Evolutionary conservation across 2,888 invertebrate species (phyloP), one percentile per base, ranked within the genome.

Genomic region (Sarcophaga variegata): DNA sequence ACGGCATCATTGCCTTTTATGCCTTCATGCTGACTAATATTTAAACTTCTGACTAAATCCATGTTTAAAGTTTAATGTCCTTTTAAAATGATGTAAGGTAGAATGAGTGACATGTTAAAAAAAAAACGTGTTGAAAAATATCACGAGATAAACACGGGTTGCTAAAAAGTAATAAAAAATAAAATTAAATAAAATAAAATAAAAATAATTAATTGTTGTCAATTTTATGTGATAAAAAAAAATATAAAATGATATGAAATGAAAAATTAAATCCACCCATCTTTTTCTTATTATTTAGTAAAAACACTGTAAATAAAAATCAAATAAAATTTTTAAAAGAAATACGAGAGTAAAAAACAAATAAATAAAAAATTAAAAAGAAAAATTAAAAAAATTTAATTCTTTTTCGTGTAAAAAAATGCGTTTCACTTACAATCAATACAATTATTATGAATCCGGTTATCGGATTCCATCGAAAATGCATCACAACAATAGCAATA

Each of bases 371-470:
- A 79, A 66, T 72, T 37, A 64, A 17, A 27, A 70, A 83, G 22
- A 22, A 22, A 22, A 22, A 22, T 22, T 54, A 82, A 75, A 76
- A 49, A 54, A 72, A 70, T 54, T 37, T 6, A 10, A 37, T 37
- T 54, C 0, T 54, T 54, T 12, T 14, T 37, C 10, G 37, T 37
- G 27, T 87, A 4, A n/a, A 78, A 91, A 89, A 90, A 93, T 93
- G 93, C 92, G 93, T 90, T 93, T 93, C 90, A 93, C 93, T 88
- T 93, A 93, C 90, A 93, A 93, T 90, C 93, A 93, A 90, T 93
- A 93, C 89, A 92, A 92, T 89, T 92, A 91, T 89, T 92, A 91
- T 82, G 92, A 93, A 86, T 92, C 92, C 90, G 92, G 92, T 74
- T 92, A 93, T 90, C 92, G 92, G 90, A 91, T 92, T 90, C 92